Conservation (phyloP, 2,113 vertebrate genomes). For the Scolopax mira region DNA sequence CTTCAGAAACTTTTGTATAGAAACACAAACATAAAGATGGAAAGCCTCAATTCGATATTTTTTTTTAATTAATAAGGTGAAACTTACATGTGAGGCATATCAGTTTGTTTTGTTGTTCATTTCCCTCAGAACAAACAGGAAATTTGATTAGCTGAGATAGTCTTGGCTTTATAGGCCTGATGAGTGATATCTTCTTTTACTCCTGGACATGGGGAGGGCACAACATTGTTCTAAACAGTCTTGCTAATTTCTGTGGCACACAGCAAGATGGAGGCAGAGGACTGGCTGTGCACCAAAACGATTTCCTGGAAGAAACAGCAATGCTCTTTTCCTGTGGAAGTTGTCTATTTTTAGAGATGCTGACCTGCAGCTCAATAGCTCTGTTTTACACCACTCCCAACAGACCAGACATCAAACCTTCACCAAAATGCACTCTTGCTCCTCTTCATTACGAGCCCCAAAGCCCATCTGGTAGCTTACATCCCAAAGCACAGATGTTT, state of each 20-base stretch:
- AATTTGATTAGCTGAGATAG: background rate
- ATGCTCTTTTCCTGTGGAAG: background rate
- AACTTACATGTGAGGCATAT: background rate
- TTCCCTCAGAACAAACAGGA: background rate
- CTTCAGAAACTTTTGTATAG: background rate
- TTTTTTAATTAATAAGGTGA: background rate
- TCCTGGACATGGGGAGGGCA: background rate
- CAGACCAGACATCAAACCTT: background rate
- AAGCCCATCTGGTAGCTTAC: background rate
- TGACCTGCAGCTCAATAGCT: background rate
- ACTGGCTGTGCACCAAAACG: background rate
- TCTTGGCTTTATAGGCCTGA: background rate
- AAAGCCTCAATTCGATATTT: background rate
- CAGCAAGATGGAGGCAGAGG: fast-evolving
- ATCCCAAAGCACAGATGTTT: background rate
- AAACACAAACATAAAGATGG: background rate
- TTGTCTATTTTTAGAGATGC: background rate
- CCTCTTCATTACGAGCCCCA: background rate
- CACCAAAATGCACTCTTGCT: background rate
- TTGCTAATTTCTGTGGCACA: background rate
- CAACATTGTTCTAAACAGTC: background rate
- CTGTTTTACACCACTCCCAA: background rate
- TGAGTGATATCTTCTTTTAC: background rate
- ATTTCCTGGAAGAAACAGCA: background rate
- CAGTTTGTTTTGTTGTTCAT: background rate